Percentiles rank a stretch among this genome's conserved stretches.
Conservation (phyloP, 2,888 invertebrate species). For the Papilio elwesi region DNA sequence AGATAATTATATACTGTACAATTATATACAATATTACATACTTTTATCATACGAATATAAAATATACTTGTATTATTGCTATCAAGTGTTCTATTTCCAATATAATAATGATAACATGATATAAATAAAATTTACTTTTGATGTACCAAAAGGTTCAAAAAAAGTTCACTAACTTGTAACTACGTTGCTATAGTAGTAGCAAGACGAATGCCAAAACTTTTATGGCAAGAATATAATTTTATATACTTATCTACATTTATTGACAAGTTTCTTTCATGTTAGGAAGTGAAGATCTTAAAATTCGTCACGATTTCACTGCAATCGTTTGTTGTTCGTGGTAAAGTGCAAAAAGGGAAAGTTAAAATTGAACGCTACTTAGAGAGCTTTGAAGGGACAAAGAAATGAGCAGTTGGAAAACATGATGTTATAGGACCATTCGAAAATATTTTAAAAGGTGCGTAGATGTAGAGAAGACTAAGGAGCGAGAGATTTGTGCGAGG, state of each 20-base stretch:
- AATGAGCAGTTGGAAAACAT: neutral
- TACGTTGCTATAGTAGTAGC: too few species aligned
- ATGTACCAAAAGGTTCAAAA: too few species aligned
- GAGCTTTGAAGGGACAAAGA: constrained; percentile 18
- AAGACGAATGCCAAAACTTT: too few species aligned
- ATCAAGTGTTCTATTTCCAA: neutral
- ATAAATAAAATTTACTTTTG: too few species aligned
- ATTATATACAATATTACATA: neutral
- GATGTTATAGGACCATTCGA: neutral
- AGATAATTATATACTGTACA: constrained; percentile 1
- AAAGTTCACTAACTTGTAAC: too few species aligned
- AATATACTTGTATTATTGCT: neutral
- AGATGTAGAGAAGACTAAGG: neutral
- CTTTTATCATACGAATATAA: neutral
- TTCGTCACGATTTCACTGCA: constrained; percentile 36
- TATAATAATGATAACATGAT: too few species aligned
- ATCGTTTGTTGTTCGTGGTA: constrained; percentile 15
- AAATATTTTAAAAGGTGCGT: neutral
- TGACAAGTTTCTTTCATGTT: constrained; percentile 1
- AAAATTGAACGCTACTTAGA: constrained; percentile 18
- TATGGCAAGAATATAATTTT: neutral
- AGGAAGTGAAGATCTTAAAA: constrained; percentile 12
- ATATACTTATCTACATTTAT: neutral
- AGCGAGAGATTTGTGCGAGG: neutral
- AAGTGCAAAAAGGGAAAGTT: constrained; percentile 28